Conservation (phyloP, 2,113 vertebrate species). For the Gobio gobio region DNA sequence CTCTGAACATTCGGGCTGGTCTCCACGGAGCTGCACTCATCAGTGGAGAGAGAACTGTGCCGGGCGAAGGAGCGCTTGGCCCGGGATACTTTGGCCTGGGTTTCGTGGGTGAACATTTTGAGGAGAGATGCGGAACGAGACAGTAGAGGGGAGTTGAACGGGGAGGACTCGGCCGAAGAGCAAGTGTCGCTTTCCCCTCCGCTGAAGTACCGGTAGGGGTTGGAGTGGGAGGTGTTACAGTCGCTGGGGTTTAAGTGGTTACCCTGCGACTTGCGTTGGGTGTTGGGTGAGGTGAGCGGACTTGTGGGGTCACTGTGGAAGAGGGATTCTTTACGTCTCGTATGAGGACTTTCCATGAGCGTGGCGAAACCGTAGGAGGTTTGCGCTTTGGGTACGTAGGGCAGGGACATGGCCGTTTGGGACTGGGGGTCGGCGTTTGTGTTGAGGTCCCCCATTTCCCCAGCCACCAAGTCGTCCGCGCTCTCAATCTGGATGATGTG, state of each 20-base stretch:
- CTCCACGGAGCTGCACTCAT: conserved; percentile 91
- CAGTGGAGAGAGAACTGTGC: conserved; percentile 92
- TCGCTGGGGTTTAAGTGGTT: conserved; percentile 79
- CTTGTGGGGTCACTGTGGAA: conserved; percentile 93
- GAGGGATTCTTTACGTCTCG: conserved; percentile 91
- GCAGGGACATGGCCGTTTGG: conserved; percentile 88
- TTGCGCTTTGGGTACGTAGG: conserved; percentile 93
- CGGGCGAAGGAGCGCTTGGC: conserved; percentile 88
- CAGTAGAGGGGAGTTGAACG: conserved; percentile 90
- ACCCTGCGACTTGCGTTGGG: conserved; percentile 77
- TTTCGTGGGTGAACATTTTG: conserved; percentile 91
- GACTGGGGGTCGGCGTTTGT: conserved; percentile 88
- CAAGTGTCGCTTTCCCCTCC: conserved; percentile 95
- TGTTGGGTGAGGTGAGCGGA: conserved; percentile 83
- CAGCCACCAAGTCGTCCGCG: conserved; percentile 83
- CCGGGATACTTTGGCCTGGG: conserved; percentile 92
- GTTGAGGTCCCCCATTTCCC: conserved; percentile 70
- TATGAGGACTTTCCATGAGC: conserved; percentile 93
- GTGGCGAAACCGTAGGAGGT: conserved; percentile 95
- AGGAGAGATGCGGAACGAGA: conserved; percentile 93
- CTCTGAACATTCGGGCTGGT: conserved; percentile 88
- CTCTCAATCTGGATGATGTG: conserved; percentile 97
- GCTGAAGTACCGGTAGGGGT: conserved; percentile 90
- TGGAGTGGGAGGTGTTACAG: conserved; percentile 82
- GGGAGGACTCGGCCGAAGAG: conserved; percentile 93